phyloP scores from a whole-genome alignment of 2,888 invertebrate genomes.

The Herminia tarsipennalis region DNA sequence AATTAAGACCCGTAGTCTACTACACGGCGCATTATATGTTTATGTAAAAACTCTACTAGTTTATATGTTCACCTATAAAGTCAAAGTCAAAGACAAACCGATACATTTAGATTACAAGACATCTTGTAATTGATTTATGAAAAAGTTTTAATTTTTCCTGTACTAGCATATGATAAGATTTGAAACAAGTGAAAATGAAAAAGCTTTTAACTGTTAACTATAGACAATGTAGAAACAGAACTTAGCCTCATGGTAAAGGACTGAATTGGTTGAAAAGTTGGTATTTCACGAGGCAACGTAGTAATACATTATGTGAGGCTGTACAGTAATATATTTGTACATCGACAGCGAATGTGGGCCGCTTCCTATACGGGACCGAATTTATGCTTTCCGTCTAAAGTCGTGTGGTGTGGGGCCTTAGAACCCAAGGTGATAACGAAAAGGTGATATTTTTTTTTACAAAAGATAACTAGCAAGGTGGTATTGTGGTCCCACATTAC shows the following conservation, averaged over 20 bases:
- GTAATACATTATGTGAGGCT: constrained; percentile 3
- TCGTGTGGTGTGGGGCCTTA: constrained; percentile 14
- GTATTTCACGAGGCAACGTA: background rate
- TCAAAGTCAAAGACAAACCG: too few relatives aligned
- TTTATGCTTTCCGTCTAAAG: constrained; percentile 39
- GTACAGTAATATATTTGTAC: constrained; percentile 25
- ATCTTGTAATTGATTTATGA: background rate
- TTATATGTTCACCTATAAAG: too few relatives aligned
- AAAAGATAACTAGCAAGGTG: too few relatives aligned
- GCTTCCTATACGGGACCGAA: constrained; percentile 28
- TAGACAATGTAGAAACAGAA: too few relatives aligned
- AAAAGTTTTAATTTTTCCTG: too few relatives aligned
- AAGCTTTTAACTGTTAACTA: too few relatives aligned
- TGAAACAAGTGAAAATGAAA: too few relatives aligned
- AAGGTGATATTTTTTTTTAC: background rate
- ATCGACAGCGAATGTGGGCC: constrained; percentile 27
- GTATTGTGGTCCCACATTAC: too few relatives aligned
- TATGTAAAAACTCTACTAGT: too few relatives aligned
- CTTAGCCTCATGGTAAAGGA: background rate
- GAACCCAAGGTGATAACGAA: background rate
- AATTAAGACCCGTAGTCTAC: too few relatives aligned
- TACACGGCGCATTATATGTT: too few relatives aligned
- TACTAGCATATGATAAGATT: background rate
- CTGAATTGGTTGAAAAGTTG: background rate
- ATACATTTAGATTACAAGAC: too few relatives aligned